phyloP scores from a whole-genome alignment of 1,140 invertebrate genomes.

The Megathymus violae region DNA sequence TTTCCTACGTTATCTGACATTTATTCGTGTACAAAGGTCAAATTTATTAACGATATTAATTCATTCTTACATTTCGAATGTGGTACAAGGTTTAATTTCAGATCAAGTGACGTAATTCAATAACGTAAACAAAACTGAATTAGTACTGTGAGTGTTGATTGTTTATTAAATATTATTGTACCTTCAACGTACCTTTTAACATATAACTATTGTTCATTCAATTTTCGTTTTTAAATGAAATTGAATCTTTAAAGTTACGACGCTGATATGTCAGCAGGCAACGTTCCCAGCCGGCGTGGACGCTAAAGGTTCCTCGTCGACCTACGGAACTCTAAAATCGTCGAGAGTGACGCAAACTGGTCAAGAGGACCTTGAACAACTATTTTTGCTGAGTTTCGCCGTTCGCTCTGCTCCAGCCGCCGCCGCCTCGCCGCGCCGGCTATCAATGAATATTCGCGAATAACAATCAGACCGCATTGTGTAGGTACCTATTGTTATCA shows the following conservation, averaged over 20 bases:
- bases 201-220: background rate
- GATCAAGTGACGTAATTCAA: background rate
- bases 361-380: constrained; percentile 1
- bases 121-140: too few relatives aligned
- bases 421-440: background rate
- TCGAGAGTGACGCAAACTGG: background rate
- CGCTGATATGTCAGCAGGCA: background rate
- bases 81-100: background rate
- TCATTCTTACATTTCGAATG: background rate
- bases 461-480: background rate
- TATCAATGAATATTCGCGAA: background rate
- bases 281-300: background rate
- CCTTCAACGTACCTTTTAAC: too few relatives aligned
- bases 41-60: background rate
- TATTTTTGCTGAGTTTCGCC: constrained; percentile 5
- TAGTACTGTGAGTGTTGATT: too few relatives aligned
- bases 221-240: background rate
- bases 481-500: background rate
- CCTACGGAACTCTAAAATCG: background rate
- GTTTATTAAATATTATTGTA: too few relatives aligned
- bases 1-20: background rate
- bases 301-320: background rate
- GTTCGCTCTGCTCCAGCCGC: background rate
- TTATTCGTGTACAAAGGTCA: background rate
- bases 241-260: background rate